Evolutionary conservation across 2,797 vertebrate genomes (phyloP).

Genomic region (Cyclopterus lumpus): DNA sequence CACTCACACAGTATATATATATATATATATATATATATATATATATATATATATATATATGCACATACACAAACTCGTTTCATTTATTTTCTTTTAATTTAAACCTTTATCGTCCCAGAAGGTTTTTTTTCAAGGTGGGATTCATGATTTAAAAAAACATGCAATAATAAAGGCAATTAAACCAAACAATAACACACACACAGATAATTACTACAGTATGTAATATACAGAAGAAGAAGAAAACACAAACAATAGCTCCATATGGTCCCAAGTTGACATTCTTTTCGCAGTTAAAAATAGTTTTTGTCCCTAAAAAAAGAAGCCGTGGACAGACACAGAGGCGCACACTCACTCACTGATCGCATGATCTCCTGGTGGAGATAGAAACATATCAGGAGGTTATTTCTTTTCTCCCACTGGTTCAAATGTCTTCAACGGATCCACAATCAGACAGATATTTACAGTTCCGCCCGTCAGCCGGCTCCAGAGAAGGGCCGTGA

Average conservation of each 20-base stretch:
- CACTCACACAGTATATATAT: background rate
- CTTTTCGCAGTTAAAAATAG: background rate
- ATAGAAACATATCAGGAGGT: too few species aligned
- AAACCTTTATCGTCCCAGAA: conserved; percentile 33
- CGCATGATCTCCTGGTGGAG: too few species aligned
- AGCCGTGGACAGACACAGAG: too few species aligned
- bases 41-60: too few species aligned
- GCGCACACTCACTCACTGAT: too few species aligned
- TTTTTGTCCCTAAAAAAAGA: conserved; percentile 31
- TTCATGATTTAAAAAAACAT: conserved; percentile 43
- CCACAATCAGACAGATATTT: conserved; percentile 4
- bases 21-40: background rate
- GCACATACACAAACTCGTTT: background rate
- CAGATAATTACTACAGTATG: background rate
- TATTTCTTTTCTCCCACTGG: too few species aligned
- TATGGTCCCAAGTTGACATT: background rate
- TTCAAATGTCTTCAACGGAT: too few species aligned
- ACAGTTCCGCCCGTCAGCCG: conserved; percentile 1
- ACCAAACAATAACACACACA: conserved; percentile 21
- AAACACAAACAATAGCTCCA: conserved; percentile 19
- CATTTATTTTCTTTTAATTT: conserved; percentile 55
- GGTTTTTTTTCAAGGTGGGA: conserved; percentile 19
- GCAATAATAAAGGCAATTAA: conserved; percentile 45
- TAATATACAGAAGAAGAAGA: background rate
- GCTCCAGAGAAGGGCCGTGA: conserved; percentile 1